Percentiles rank a stretch among this genome's conserved stretches.
Conservation (phyloP, 2,797 vertebrate genomes). For the Kryptolebias ocellatus region DNA sequence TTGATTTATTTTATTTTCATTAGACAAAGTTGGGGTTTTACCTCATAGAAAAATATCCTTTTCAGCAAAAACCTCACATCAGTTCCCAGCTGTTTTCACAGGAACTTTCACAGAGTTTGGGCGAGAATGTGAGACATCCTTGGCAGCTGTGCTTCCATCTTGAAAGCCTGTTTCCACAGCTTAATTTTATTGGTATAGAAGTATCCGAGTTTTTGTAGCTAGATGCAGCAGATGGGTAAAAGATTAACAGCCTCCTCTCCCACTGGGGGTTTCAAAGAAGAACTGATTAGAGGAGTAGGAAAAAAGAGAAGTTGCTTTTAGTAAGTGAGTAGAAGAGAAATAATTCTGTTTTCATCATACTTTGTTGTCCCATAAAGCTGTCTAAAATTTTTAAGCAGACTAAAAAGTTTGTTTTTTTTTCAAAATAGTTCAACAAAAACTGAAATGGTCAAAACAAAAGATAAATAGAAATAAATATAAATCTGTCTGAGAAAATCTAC, state of each 20-base stretch:
- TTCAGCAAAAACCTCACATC: slow-evolving; percentile 25
- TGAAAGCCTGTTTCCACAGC: slow-evolving; percentile 30
- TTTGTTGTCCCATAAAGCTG: slow-evolving; percentile 13
- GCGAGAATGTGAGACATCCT: slow-evolving; percentile 13
- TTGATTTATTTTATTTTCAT: slow-evolving; percentile 12
- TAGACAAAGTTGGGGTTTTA: slow-evolving; percentile 14
- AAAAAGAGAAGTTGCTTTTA: slow-evolving; percentile 8
- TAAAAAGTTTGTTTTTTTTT: no score
- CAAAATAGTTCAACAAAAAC: no score
- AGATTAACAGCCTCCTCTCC: slow-evolving; percentile 30
- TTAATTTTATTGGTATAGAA: slow-evolving; percentile 28
- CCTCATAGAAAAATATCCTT: slow-evolving; percentile 4
- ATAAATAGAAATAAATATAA: no score
- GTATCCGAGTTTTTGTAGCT: slow-evolving; percentile 22
- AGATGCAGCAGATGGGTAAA: slow-evolving; percentile 45
- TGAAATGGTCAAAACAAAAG: no score
- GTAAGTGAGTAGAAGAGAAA: background rate
- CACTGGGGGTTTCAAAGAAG: slow-evolving; percentile 27
- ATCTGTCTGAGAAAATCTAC: no score
- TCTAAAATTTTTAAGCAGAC: background rate
- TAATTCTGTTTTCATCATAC: slow-evolving; percentile 25
- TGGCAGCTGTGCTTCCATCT: slow-evolving; percentile 27
- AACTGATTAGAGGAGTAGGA: slow-evolving; percentile 2
- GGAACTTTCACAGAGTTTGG: slow-evolving; percentile 10
- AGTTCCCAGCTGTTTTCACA: slow-evolving; percentile 17